Evolutionary conservation across 2,888 invertebrate genomes (phyloP).

Genomic region (Drosophila algonquin): DNA sequence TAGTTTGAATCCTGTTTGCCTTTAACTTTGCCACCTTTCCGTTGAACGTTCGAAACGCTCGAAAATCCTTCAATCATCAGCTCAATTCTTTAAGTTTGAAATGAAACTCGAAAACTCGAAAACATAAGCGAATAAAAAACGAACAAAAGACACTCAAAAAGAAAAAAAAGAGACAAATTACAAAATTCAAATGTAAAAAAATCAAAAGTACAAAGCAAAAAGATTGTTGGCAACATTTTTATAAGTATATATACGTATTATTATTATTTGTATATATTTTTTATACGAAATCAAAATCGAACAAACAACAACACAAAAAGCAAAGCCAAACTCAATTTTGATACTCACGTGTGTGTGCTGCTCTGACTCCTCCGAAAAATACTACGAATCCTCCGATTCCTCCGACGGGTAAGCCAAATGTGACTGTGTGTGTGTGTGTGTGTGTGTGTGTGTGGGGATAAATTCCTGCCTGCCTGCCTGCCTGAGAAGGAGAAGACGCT

Average conservation of each 20-base stretch:
- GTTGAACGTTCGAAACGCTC: constrained; percentile 9
- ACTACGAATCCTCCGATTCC: constrained; percentile 47
- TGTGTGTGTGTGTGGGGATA: constrained; percentile 18
- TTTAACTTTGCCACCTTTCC: neutral
- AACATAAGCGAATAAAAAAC: constrained; percentile 15
- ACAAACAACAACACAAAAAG: constrained; percentile 30
- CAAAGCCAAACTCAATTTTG: constrained; percentile 38
- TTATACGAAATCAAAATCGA: constrained; percentile 67
- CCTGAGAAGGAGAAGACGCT: constrained; percentile 37
- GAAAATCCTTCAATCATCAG: constrained; percentile 34
- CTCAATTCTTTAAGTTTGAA: constrained; percentile 30
- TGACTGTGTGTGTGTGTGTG: constrained; percentile 25
- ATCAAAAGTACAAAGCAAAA: constrained; percentile 78
- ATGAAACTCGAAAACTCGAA: constrained; percentile 5
- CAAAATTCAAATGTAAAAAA: constrained; percentile 71
- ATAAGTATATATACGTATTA: constrained; percentile 64
- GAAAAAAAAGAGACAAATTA: constrained; percentile 29
- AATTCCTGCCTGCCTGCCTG: neutral
- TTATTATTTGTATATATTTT: constrained; percentile 77
- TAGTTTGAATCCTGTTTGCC: constrained; percentile 39
- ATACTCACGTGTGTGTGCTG: constrained; percentile 26
- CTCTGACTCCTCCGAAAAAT: constrained; percentile 34
- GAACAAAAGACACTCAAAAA: constrained; percentile 20
- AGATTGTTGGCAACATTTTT: constrained; percentile 78
- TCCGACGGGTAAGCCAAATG: constrained; percentile 48